Evolutionary conservation across 2,888 invertebrate genomes (phyloP).

Genomic region (Bembecia ichneumoniformis): DNA sequence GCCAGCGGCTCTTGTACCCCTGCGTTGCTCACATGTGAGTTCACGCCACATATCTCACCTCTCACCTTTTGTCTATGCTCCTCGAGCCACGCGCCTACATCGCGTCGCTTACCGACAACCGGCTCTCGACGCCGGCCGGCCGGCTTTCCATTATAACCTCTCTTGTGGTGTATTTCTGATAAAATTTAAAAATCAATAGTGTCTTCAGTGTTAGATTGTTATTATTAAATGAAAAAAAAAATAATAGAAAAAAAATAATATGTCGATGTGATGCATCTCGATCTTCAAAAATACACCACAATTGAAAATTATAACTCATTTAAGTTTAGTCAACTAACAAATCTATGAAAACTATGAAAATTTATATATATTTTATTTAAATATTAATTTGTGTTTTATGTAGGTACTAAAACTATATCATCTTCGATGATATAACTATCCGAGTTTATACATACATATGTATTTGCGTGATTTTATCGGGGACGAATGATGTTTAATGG

Average conservation of each 20-base stretch:
- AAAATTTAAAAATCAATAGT: constrained; percentile 10
- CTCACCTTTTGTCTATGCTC: not conserved
- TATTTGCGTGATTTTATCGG: not conserved
- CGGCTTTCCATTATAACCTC: constrained; percentile 40
- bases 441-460: too few species aligned
- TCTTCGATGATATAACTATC: too few species aligned
- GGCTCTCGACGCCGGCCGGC: constrained; percentile 21
- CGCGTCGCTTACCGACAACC: constrained; percentile 11
- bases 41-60: constrained; percentile 12
- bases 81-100: constrained; percentile 17
- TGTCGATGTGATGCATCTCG: constrained; percentile 3
- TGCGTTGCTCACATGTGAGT: constrained; percentile 58
- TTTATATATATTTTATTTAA: too few species aligned
- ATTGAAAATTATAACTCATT: not conserved
- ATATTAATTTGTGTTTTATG: too few species aligned
- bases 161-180: constrained; percentile 37
- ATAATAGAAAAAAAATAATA: not conserved
- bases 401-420: too few species aligned
- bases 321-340: too few species aligned
- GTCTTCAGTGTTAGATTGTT: constrained; percentile 3
- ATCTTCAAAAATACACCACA: constrained; percentile 29
- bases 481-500: not conserved
- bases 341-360: too few species aligned
- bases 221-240: too few species aligned
- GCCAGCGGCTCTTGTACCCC: constrained; percentile 44